These are phyloP conservation scores for Chelonus formosanus DNA, from an alignment of 2,888 invertebrate genomes.

Conservation along the genomic window DNA sequence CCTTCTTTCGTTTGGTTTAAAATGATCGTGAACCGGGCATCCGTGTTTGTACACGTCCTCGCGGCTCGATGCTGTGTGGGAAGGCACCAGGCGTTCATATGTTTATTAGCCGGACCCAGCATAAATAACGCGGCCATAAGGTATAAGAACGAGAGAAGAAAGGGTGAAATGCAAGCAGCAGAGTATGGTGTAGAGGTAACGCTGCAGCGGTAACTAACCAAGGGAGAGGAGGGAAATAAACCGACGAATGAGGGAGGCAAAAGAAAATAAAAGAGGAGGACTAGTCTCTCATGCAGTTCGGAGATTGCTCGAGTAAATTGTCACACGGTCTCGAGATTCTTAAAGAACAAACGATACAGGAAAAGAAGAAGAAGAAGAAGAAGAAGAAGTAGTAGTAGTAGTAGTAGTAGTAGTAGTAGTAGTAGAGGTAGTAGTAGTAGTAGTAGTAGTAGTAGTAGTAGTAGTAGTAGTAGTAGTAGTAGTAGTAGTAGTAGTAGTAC, in stretches of 20 bases:
- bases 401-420: slow-evolving; percentile 29
- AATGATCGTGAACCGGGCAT: slow-evolving; percentile 25
- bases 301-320: slow-evolving; percentile 64
- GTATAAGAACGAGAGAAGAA: slow-evolving; percentile 55
- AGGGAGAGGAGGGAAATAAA: slow-evolving; percentile 3
- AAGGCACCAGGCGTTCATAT: slow-evolving; percentile 63
- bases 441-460: slow-evolving; percentile 28
- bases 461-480: slow-evolving; percentile 29
- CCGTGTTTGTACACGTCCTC: slow-evolving; percentile 29
- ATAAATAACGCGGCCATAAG: slow-evolving; percentile 65
- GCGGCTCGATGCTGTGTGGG: slow-evolving; percentile 46
- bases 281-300: slow-evolving; percentile 21
- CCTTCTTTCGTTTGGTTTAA: slow-evolving; percentile 16
- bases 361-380: slow-evolving; percentile 32
- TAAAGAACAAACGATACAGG: slow-evolving; percentile 27
- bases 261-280: slow-evolving; percentile 33
- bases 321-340: slow-evolving; percentile 58
- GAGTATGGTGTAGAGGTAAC: slow-evolving; percentile 35
- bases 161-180: slow-evolving; percentile 47
- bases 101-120: slow-evolving; percentile 65
- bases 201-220: slow-evolving; percentile 27
- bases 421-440: slow-evolving; percentile 29
- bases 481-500: slow-evolving; percentile 27
- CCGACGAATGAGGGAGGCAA: slow-evolving; percentile 14
- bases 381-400: slow-evolving; percentile 30